Percentiles rank a stretch among this genome's conserved stretches.
Evolutionary conservation across 2,888 invertebrate species (phyloP).

Genomic region (Panopea generosa): DNA sequence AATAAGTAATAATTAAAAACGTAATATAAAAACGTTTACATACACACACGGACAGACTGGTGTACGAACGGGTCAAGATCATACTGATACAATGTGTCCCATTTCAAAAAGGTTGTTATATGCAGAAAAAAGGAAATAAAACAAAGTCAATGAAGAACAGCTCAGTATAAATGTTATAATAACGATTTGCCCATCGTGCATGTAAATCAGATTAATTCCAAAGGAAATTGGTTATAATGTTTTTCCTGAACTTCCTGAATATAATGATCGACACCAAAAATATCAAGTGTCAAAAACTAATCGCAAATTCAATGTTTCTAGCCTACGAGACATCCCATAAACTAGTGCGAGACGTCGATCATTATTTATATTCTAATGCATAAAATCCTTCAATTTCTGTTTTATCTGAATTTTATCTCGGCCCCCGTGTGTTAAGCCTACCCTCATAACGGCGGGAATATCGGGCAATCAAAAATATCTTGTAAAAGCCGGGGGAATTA

Average conservation of each 20-base stretch:
- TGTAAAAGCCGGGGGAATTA: slow-evolving; percentile 32
- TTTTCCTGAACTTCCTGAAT: neutral
- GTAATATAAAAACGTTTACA: too few species aligned
- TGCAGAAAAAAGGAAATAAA: too few species aligned
- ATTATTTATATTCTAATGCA: slow-evolving; percentile 36
- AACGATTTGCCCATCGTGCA: too few species aligned
- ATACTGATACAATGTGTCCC: too few species aligned
- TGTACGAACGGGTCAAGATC: too few species aligned
- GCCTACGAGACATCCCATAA: slow-evolving; percentile 37
- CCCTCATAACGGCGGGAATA: slow-evolving; percentile 32
- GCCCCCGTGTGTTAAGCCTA: slow-evolving; percentile 24
- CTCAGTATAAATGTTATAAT: too few species aligned
- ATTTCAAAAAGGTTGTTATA: too few species aligned
- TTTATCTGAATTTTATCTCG: slow-evolving; percentile 42
- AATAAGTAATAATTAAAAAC: too few species aligned
- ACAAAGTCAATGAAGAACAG: too few species aligned
- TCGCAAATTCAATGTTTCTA: slow-evolving; percentile 14
- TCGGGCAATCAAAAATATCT: slow-evolving; percentile 29
- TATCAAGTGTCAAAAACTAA: neutral
- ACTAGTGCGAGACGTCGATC: slow-evolving; percentile 43
- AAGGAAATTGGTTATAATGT: too few species aligned
- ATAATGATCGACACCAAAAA: neutral
- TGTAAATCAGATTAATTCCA: too few species aligned
- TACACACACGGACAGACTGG: too few species aligned
- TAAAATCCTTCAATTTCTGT: slow-evolving; percentile 20